Evolutionary conservation across 2,797 vertebrate species (phyloP), one percentile per base, ranked within the genome.

Genomic region (Pelobates cultripes): DNA sequence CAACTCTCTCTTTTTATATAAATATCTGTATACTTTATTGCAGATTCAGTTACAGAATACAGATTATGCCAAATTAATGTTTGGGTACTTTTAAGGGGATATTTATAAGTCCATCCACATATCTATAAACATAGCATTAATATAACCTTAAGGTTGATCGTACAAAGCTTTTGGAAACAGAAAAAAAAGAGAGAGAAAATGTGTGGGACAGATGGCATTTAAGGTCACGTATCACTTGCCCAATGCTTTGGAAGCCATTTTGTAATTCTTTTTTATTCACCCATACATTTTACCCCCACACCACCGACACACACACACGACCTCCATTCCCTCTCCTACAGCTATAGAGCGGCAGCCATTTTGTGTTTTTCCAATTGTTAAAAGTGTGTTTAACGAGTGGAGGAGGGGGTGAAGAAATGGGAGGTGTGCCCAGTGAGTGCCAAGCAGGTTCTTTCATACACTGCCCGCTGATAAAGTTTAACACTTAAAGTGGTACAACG

Each of bases 321-420:
- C 13, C 64, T 51, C 44, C 67, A 61, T 60, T 42, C 45, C 64
- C 64, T 66, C 9, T 63, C 14, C 41, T 2, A 64, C 9, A 70
- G 47, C 43, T 57, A 72, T 8, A 43, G n/a, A 60, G 71, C 14
- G 63, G 42, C 61, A 42, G 51, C 81, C 75, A 78, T 82, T 78
- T 78, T 82, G 68, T 73, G 69, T 70, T 73, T 28, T 72, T 72
- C 60, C 41, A 43, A 67, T 14, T 67, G 43, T 73, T 4, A 43
- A 73, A 28, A 67, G 42, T 73, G 47, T 72, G 42, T 67, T n/a
- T 55, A 66, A 43, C 28, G n/a, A 28, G 41, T 41, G 60, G 5
- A 8, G 9, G 28, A 53, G n/a, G 74, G 42, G 47, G 42, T 5
- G 17, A 47, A 53, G 40, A 17, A 28, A 45, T 14, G 42, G 57